Evolutionary conservation across 2,888 invertebrate species (phyloP).

Genomic region (Drosophila affinis): DNA sequence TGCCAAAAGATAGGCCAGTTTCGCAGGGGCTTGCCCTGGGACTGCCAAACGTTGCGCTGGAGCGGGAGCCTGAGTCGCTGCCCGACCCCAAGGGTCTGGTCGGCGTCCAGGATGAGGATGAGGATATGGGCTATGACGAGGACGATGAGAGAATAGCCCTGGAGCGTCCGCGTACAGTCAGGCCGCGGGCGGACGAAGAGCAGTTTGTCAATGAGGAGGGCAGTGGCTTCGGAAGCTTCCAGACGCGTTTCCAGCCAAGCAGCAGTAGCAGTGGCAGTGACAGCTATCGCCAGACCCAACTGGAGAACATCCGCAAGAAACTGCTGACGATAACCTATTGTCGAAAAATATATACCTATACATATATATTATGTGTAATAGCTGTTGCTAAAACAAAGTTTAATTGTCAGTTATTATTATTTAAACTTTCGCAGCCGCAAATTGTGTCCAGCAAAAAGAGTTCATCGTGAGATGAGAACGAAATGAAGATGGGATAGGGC

Average conservation of each 20-base stretch:
- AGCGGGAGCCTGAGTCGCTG: slow-evolving; percentile 63
- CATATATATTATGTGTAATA: slow-evolving; percentile 67
- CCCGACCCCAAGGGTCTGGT: slow-evolving; percentile 78
- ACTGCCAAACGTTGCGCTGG: no score
- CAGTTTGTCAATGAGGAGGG: slow-evolving; percentile 82
- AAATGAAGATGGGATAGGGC: not conserved
- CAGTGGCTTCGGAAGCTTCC: slow-evolving; percentile 70
- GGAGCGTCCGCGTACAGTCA: slow-evolving; percentile 69
- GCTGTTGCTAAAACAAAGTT: slow-evolving; percentile 72
- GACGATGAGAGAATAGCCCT: slow-evolving; percentile 81
- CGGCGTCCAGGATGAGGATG: slow-evolving; percentile 68
- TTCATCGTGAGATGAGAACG: slow-evolving; percentile 3
- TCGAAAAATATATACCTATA: slow-evolving; percentile 45
- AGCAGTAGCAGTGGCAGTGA: slow-evolving; percentile 27
- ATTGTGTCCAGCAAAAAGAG: slow-evolving; percentile 30
- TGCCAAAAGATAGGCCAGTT: no score
- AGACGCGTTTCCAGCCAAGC: slow-evolving; percentile 57
- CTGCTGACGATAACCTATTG: slow-evolving; percentile 71
- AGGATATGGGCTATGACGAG: slow-evolving; percentile 83
- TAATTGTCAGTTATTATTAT: slow-evolving; percentile 52
- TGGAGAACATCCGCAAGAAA: slow-evolving; percentile 78
- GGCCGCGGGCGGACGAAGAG: slow-evolving; percentile 69
- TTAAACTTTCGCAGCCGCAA: slow-evolving; percentile 16
- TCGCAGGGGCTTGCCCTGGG: no score
- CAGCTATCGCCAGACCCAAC: slow-evolving; percentile 75